Conservation (phyloP, 2,113 vertebrate genomes). For the Oncorhynchus mykiss region DNA sequence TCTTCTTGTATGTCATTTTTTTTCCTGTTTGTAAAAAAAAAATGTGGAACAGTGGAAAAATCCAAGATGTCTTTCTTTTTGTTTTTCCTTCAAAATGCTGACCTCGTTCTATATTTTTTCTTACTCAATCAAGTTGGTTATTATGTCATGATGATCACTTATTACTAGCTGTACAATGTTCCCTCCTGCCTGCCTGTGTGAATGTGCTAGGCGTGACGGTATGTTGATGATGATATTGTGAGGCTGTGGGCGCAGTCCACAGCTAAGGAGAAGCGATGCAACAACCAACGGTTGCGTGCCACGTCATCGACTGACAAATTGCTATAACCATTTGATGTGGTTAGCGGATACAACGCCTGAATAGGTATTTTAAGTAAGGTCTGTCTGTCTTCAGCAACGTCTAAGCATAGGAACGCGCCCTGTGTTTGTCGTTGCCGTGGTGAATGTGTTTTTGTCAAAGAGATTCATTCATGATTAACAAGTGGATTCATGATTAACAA, state of each 20-base stretch:
- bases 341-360: too few relatives aligned
- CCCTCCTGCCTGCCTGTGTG: constrained; percentile 70
- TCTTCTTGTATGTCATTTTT: constrained; percentile 61
- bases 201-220: constrained; percentile 62
- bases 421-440: constrained; percentile 56
- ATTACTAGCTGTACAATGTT: constrained; percentile 73
- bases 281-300: too few relatives aligned
- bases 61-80: constrained; percentile 64
- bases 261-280: too few relatives aligned
- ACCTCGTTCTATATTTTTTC: constrained; percentile 74
- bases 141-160: constrained; percentile 69
- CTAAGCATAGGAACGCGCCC: too few relatives aligned
- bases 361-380: too few relatives aligned
- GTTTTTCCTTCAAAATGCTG: constrained; percentile 69
- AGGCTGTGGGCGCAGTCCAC: constrained; percentile 47
- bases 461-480: constrained; percentile 45
- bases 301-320: too few relatives aligned
- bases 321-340: too few relatives aligned
- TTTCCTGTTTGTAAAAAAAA: constrained; percentile 54
- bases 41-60: constrained; percentile 62
- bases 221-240: constrained; percentile 48
- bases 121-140: constrained; percentile 71
- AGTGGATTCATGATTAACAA: constrained; percentile 36
- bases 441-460: constrained; percentile 65
- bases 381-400: too few relatives aligned